Evolutionary conservation across 2,113 vertebrate genomes (phyloP).

Genomic region (Aix galericulata): DNA sequence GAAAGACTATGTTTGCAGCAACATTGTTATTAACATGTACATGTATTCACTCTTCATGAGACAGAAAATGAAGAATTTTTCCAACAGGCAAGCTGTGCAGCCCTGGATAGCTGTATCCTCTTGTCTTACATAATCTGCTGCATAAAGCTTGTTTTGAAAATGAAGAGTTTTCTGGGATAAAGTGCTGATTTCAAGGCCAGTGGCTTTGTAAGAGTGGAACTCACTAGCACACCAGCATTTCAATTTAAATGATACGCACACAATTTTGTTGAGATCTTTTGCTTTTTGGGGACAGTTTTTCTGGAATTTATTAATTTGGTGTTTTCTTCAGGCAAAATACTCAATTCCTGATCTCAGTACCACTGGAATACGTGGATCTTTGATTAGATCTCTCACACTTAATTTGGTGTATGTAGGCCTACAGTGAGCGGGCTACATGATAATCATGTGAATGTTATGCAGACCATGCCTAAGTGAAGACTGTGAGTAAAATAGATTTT

Average conservation of each 20-base stretch:
- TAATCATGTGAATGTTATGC: not conserved
- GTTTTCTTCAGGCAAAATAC: not conserved
- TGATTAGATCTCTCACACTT: not conserved
- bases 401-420: not conserved
- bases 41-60: not conserved
- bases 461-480: not conserved
- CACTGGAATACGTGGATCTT: not conserved
- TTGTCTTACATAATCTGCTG: not conserved
- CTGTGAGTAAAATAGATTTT: not conserved
- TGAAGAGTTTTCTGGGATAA: not conserved
- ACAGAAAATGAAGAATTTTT: not conserved
- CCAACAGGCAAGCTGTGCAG: not conserved
- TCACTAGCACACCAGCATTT: not conserved
- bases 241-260: not conserved
- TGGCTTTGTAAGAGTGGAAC: not conserved
- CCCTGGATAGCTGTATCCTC: not conserved
- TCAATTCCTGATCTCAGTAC: not conserved
- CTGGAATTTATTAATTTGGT: not conserved
- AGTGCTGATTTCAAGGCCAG: not conserved
- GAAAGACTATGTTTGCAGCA: not conserved
- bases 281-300: not conserved
- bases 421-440: not conserved
- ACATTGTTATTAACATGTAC: not conserved
- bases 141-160: not conserved
- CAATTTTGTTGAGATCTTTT: not conserved